Evolutionary conservation across 2,888 invertebrate species (phyloP).

Genomic region (Brachylomia viminalis): DNA sequence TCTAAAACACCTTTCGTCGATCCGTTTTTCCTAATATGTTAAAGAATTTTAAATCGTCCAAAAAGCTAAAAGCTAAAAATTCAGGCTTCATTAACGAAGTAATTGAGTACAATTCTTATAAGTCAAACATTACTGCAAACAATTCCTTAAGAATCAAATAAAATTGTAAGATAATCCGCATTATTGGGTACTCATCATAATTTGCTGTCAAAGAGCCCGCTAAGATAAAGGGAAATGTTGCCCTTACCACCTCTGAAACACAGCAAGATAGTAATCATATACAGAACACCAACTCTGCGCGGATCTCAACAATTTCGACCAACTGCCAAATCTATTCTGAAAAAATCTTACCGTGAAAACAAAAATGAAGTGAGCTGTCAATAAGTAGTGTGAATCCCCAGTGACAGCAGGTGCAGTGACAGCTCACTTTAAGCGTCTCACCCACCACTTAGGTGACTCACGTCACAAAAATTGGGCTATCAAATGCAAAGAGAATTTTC

Average conservation of each 20-base stretch:
- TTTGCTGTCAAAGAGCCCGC: slow-evolving; percentile 59
- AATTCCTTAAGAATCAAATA: slow-evolving; percentile 8
- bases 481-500: too few relatives aligned
- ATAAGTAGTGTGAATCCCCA: too few relatives aligned
- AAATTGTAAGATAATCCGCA: slow-evolving; percentile 24
- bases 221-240: slow-evolving; percentile 50
- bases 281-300: slow-evolving; percentile 23
- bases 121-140: slow-evolving; percentile 15
- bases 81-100: background rate
- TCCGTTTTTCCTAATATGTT: background rate
- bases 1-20: too few relatives aligned
- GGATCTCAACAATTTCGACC: background rate
- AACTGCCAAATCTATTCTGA: too few relatives aligned
- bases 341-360: too few relatives aligned
- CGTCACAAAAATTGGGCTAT: too few relatives aligned
- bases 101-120: background rate
- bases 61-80: background rate
- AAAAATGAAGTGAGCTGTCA: too few relatives aligned
- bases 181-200: slow-evolving; percentile 60
- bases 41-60: background rate
- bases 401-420: too few relatives aligned
- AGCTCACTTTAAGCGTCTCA: too few relatives aligned
- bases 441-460: too few relatives aligned
- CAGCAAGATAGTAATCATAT: background rate
- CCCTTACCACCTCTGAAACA: slow-evolving; percentile 3